These are phyloP conservation scores for Vireo griseus DNA, from an alignment of 2,797 vertebrate genomes.

Conservation along the genomic window DNA sequence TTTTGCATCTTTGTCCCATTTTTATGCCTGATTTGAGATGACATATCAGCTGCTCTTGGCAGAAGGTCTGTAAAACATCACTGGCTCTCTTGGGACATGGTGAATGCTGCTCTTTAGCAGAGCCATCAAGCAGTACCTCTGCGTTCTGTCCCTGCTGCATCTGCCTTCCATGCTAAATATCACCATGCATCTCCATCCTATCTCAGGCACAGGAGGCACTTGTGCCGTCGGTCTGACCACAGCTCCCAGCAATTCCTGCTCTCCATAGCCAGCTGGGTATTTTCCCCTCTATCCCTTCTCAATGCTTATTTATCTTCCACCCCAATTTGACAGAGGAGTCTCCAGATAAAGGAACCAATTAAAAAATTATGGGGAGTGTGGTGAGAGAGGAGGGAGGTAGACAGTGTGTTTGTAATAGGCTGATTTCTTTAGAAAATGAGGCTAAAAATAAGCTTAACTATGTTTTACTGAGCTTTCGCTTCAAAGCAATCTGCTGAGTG, in stretches of 20 bases:
- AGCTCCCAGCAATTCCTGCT: not conserved
- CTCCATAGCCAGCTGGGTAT: not conserved
- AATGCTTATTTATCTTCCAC: not conserved
- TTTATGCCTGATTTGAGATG: not conserved
- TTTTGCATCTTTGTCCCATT: slow-evolving; percentile 18
- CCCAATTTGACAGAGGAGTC: not conserved
- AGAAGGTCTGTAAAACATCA: not conserved
- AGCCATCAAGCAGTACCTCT: not conserved
- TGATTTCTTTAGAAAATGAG: slow-evolving; percentile 8
- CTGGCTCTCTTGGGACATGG: not conserved
- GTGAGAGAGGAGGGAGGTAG: not conserved
- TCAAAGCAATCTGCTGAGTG: slow-evolving; percentile 1
- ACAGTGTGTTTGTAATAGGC: not conserved
- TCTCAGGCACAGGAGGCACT: not conserved
- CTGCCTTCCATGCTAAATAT: not conserved
- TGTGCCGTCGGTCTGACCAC: accelerated
- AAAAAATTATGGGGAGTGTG: not conserved
- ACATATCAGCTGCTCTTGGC: not conserved
- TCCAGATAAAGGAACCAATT: not conserved
- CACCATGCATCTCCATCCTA: not conserved
- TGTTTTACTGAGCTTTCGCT: slow-evolving; percentile 14
- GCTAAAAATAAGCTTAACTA: slow-evolving; percentile 38
- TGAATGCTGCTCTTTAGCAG: not conserved
- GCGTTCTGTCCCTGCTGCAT: not conserved
- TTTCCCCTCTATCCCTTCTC: not conserved